Conservation (phyloP, 2,113 vertebrate species). For the Panthera uncia region DNA sequence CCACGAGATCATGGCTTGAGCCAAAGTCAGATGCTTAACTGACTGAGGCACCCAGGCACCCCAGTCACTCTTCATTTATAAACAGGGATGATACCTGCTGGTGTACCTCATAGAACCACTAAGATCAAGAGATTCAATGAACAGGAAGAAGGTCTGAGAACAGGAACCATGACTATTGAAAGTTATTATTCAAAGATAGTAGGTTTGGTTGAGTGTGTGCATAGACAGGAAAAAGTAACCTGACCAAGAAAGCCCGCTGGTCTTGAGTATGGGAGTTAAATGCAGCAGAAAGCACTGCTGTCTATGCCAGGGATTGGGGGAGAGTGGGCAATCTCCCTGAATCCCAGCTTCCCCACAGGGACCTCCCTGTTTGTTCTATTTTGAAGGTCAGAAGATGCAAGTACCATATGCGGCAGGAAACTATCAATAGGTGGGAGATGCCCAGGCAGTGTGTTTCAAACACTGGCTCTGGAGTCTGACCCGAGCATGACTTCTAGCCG, state of each 20-base stretch:
- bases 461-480: not conserved
- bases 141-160: not conserved
- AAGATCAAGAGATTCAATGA: constrained; percentile 11
- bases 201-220: not conserved
- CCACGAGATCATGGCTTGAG: no score
- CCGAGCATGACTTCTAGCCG: not conserved
- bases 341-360: not conserved
- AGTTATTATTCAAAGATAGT: not conserved
- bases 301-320: not conserved
- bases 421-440: not conserved
- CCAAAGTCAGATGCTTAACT: no score
- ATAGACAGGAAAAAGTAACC: not conserved
- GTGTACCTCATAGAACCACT: constrained; percentile 13
- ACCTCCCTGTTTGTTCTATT: not conserved
- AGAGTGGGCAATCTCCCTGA: not conserved
- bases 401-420: not conserved
- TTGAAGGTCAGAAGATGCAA: not conserved
- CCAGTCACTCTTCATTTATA: not conserved
- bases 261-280: not conserved
- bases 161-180: not conserved
- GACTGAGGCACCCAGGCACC: no score
- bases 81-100: not conserved
- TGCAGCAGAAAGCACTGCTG: not conserved
- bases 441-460: not conserved
- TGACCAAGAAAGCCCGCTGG: not conserved